Base-by-base conservation (phyloP, 2,113 vertebrate genomes). In the Toxotes chatareus region DNA sequence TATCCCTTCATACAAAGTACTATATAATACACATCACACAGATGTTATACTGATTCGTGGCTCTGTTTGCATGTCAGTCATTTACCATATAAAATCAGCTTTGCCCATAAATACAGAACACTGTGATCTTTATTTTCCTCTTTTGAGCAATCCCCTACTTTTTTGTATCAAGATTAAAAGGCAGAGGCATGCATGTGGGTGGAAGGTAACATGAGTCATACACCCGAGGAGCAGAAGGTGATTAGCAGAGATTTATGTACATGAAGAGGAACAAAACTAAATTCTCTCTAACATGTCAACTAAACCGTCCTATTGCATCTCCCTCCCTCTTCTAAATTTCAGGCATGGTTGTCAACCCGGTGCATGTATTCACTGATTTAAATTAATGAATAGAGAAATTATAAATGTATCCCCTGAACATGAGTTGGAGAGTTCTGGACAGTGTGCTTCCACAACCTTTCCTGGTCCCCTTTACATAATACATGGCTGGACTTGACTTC, bases 151-250 rank as follows among this genome's bases (percentile, higher is more conserved):
- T 40, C 11, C 19, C 8, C 9, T 8, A 10, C 9, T 46, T 82
- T 44, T 44, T 21, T 32, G n/a, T 6, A 9, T 11, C 34, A 60
- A 66, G 46, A 42, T 57, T 14, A 27, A 55, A 72, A 59, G 38
- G 5, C 34, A 36, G 27, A 21, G 44, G 60, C 59, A 16, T 75
- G 44, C 64, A 12, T 71, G 57, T 71, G 53, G 42, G 77, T 61
- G 63, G 80, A 44, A 47, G 66, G 60, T 77, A 61, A 62, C 16
- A 10, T 71, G 77, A 74, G 53, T 84, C 64, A 78, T 42, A 61
- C 60, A 65, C 60, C 51, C 51, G 7, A 40, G 77, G 55, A 82
- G 32, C 56, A 62, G 44, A 42, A 51, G n/a, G 44, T 84, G 23
- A 68, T 80, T 47, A 64, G 51, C 42, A 32, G 40, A 66, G 72